phyloP scores from a whole-genome alignment of 2,888 invertebrate genomes.

The Cantharis rufa region DNA sequence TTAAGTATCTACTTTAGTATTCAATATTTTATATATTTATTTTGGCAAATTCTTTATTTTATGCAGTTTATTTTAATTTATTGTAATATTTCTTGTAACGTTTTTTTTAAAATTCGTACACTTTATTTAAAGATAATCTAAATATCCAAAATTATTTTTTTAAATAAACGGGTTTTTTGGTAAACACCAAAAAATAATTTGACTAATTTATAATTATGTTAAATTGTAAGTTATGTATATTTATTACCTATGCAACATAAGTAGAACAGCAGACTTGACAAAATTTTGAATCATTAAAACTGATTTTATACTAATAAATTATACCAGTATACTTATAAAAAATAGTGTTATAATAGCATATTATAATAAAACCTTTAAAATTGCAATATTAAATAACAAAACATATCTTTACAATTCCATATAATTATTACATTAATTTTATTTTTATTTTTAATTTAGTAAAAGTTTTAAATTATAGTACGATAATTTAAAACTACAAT shows the following conservation, averaged over 20 bases:
- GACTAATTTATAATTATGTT: neutral
- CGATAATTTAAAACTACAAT: neutral
- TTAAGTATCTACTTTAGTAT: too few relatives aligned
- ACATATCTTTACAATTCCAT: neutral
- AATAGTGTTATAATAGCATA: neutral
- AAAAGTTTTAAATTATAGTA: neutral
- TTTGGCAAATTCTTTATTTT: too few relatives aligned
- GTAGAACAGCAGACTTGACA: neutral
- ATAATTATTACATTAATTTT: neutral
- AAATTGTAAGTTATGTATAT: too few relatives aligned
- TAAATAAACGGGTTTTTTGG: too few relatives aligned
- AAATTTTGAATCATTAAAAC: neutral
- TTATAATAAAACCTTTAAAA: neutral
- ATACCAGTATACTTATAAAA: neutral
- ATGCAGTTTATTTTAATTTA: too few relatives aligned
- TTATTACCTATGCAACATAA: neutral
- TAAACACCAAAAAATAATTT: neutral
- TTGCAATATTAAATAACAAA: neutral
- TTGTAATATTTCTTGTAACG: too few relatives aligned
- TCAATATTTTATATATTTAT: too few relatives aligned
- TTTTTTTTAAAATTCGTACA: too few relatives aligned
- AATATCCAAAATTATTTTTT: too few relatives aligned
- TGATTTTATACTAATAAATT: neutral
- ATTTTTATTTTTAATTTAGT: neutral
- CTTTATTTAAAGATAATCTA: too few relatives aligned